phyloP scores from a whole-genome alignment of 1,140 invertebrate genomes.

The Hormaphis cornu region DNA sequence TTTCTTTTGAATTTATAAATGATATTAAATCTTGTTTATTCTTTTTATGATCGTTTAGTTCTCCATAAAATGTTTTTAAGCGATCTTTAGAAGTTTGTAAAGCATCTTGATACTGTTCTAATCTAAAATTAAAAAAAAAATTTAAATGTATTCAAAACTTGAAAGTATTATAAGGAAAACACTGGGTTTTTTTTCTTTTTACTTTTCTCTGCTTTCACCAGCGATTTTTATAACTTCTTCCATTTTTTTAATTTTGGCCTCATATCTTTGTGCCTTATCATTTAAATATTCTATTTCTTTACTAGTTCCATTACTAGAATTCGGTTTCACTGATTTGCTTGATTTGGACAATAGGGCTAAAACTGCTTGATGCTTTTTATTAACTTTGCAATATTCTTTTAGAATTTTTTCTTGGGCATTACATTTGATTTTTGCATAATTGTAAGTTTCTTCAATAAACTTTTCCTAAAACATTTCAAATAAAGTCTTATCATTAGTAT shows the following conservation, averaged over 20 bases:
- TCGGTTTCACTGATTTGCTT: background rate
- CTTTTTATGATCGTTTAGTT: background rate
- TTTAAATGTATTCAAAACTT: background rate
- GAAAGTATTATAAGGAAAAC: background rate
- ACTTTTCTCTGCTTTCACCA: conserved; percentile 1
- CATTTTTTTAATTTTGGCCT: conserved; percentile 11
- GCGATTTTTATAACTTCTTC: conserved; percentile 3
- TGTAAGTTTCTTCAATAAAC: background rate
- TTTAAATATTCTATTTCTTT: background rate
- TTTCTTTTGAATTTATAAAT: background rate
- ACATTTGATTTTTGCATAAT: background rate
- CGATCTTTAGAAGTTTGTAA: conserved; percentile 3
- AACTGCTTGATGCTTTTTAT: conserved; percentile 4
- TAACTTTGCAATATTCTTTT: conserved; percentile 8
- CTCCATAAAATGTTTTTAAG: background rate
- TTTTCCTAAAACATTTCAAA: conserved; percentile 5
- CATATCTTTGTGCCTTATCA: background rate
- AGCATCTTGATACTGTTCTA: background rate
- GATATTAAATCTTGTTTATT: background rate
- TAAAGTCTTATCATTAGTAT: background rate
- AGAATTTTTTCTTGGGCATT: conserved; percentile 1
- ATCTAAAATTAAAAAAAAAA: conserved; percentile 1
- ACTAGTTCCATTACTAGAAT: background rate
- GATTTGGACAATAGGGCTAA: background rate
- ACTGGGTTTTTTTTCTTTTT: background rate